These are phyloP conservation scores for Lepetodrilus schrolli DNA, from an alignment of 2,888 invertebrate genomes.

Conservation along the genomic window DNA sequence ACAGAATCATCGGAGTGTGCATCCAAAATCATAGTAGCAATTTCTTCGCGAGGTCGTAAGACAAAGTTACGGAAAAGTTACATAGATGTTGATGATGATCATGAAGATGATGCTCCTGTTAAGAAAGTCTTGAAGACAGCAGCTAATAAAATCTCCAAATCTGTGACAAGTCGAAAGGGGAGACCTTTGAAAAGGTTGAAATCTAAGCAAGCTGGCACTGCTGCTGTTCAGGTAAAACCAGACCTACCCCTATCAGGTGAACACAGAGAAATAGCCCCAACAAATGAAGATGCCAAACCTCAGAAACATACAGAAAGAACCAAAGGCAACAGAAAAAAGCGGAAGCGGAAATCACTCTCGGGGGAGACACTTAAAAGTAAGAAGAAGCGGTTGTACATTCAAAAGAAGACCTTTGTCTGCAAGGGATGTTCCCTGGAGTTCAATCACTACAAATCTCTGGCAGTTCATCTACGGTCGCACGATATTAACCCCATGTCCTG, in stretches of 20 bases:
- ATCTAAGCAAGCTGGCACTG: not conserved
- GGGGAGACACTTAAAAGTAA: not conserved
- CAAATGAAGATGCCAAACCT: not conserved
- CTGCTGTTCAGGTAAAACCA: not conserved
- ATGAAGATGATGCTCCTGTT: not conserved
- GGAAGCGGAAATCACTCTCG: not conserved
- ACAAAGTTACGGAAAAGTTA: not conserved
- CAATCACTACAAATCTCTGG: conserved; percentile 34
- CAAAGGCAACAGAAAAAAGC: not conserved
- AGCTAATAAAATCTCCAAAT: too few species aligned
- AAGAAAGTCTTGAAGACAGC: too few species aligned
- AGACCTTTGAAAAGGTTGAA: not conserved
- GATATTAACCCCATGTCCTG: conserved; percentile 30
- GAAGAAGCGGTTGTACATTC: not conserved
- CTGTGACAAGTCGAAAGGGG: not conserved
- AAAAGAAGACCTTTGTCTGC: conserved; percentile 31
- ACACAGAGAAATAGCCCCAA: not conserved
- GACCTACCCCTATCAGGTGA: too few species aligned
- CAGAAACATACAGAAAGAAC: not conserved
- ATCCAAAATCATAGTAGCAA: too few species aligned
- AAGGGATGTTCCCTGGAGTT: conserved; percentile 29
- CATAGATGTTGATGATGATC: not conserved
- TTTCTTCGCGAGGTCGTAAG: not conserved
- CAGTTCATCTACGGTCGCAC: conserved; percentile 32
- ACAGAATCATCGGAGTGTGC: too few species aligned